A percentile compares a stretch with the other conserved stretches of the same genome.
Evolutionary conservation across 2,113 vertebrate genomes (phyloP).

Genomic region (Rhinopomastus cyanomelas): DNA sequence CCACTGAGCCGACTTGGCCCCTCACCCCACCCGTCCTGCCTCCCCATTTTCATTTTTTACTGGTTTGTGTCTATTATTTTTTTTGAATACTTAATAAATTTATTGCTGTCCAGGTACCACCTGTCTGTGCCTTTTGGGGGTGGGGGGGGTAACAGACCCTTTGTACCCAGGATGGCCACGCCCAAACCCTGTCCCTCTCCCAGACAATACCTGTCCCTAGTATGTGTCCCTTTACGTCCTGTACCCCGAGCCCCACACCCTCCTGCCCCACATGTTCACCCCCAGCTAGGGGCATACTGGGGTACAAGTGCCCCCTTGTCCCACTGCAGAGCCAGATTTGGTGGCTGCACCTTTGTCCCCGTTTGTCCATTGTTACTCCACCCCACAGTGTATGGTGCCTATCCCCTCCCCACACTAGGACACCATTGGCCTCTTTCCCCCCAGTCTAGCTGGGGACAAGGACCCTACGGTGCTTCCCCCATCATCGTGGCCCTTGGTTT

Average conservation of each 20-base stretch:
- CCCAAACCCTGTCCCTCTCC: not conserved
- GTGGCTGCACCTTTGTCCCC: not conserved
- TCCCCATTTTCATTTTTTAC: constrained; percentile 59
- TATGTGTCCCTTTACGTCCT: not conserved
- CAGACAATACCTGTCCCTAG: not conserved
- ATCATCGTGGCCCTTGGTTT: too few species aligned
- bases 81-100: constrained; percentile 81
- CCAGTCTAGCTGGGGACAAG: not conserved
- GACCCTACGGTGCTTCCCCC: too few species aligned
- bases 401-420: not conserved
- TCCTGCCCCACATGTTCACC: not conserved
- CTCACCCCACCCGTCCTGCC: not conserved
- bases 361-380: not conserved
- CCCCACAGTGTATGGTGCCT: not conserved
- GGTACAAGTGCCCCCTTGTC: too few species aligned
- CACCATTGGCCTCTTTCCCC: not conserved
- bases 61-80: constrained; percentile 69
- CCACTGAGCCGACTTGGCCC: not conserved
- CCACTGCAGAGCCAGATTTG: not conserved
- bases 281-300: not conserved
- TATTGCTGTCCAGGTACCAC: constrained; percentile 71
- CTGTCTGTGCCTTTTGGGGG: not conserved
- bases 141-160: not conserved
- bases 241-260: not conserved
- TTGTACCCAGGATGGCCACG: not conserved